Conservation (phyloP, 2,113 vertebrate genomes). For the Copsychus sechellarum region DNA sequence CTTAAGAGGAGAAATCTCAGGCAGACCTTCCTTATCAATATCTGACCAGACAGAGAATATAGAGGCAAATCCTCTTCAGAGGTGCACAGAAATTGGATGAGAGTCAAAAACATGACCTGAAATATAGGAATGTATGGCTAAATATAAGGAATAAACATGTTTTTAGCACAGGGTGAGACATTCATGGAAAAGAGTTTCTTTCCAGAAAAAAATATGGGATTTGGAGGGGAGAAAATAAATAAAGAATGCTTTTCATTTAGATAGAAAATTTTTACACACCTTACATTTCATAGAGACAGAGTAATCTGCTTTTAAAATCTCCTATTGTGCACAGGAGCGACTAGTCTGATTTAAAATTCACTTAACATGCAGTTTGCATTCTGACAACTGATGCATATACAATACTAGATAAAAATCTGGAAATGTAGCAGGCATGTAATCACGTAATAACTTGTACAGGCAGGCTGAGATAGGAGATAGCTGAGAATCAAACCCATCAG, state of each 20-base stretch:
- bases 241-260: background rate
- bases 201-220: background rate
- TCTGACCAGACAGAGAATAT: background rate
- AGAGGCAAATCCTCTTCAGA: background rate
- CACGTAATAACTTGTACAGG: background rate
- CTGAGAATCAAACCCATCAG: background rate
- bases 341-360: background rate
- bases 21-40: background rate
- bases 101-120: background rate
- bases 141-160: background rate
- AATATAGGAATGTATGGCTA: background rate
- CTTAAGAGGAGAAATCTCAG: background rate
- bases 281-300: background rate
- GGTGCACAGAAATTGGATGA: background rate
- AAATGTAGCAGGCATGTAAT: background rate
- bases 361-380: background rate
- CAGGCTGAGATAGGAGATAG: background rate
- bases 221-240: background rate
- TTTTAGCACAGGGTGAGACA: background rate
- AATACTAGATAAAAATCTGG: background rate
- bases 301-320: background rate
- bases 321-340: background rate
- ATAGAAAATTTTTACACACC: background rate
- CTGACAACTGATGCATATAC: background rate
- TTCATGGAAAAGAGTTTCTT: background rate